phyloP scores from a whole-genome alignment of 2,888 invertebrate species.

The Cheilosia vulpina region DNA sequence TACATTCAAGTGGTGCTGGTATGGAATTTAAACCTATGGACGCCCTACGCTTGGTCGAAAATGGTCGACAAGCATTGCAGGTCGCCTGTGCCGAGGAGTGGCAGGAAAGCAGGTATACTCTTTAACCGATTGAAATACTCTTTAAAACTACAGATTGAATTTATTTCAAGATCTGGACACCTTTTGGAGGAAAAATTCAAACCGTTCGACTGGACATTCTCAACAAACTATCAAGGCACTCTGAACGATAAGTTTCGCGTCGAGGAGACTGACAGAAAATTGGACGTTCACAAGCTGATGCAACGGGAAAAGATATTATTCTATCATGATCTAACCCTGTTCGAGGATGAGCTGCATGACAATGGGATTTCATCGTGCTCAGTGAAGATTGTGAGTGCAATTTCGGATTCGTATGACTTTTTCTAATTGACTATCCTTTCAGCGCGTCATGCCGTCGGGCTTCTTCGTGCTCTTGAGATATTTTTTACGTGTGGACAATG shows the following conservation, averaged over 20 bases:
- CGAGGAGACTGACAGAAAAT: constrained; percentile 88
- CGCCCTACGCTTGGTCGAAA: constrained; percentile 92
- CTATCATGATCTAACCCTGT: constrained; percentile 96
- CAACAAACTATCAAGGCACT: constrained; percentile 95
- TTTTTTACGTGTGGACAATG: constrained; percentile 97
- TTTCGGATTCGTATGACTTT: not conserved
- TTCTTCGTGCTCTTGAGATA: constrained; percentile 95
- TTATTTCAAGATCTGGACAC: constrained; percentile 86
- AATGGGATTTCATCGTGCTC: constrained; percentile 96
- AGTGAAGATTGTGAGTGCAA: constrained; percentile 94
- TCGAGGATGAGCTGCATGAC: constrained; percentile 99
- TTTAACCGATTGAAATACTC: not conserved
- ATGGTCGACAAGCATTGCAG: constrained; percentile 89
- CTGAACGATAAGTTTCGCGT: constrained; percentile 86
- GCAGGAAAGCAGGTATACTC: constrained; percentile 91
- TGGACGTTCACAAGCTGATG: constrained; percentile 95
- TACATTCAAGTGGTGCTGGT: constrained; percentile 87
- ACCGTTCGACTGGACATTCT: constrained; percentile 99
- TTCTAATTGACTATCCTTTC: constrained; percentile 78
- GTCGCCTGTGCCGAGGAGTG: constrained; percentile 96
- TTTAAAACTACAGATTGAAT: not conserved
- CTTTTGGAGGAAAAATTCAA: constrained; percentile 89
- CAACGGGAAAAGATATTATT: constrained; percentile 95
- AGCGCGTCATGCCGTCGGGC: constrained; percentile 98
- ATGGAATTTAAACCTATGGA: constrained; percentile 96